Percentiles rank a stretch among this genome's conserved stretches.
Conservation (phyloP, 2,888 invertebrate genomes). For the Dyspetes luteomarginatus region DNA sequence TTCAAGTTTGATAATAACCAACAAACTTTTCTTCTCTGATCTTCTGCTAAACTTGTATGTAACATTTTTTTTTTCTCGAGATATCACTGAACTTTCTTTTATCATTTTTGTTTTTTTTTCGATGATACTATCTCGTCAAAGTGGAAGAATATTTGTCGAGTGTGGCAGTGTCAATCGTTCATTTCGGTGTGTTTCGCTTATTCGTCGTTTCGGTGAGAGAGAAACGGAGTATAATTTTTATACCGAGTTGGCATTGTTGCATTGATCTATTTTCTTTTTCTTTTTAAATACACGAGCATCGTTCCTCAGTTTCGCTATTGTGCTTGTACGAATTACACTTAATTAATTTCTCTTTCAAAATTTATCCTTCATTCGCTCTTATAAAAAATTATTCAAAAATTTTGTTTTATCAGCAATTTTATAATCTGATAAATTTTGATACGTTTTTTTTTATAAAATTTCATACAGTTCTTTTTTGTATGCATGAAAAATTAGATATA, state of each 20-base stretch:
- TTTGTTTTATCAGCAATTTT: neutral
- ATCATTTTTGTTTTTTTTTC: constrained; percentile 37
- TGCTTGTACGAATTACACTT: constrained; percentile 47
- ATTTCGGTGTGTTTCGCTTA: constrained; percentile 52
- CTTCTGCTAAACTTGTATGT: constrained; percentile 58
- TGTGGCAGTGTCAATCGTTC: constrained; percentile 45
- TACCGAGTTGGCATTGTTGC: constrained; percentile 18
- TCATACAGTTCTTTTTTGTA: neutral
- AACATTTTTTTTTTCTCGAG: constrained; percentile 58
- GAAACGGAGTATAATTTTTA: constrained; percentile 18
- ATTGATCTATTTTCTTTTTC: constrained; percentile 47
- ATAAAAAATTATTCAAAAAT: neutral
- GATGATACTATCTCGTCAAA: constrained; percentile 60
- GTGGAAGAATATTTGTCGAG: constrained; percentile 59
- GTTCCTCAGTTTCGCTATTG: constrained; percentile 2
- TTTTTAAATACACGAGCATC: constrained; percentile 36
- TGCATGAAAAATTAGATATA: neutral
- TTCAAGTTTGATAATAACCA: constrained; percentile 67
- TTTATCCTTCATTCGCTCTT: neutral
- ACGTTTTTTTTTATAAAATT: neutral
- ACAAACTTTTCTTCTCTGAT: constrained; percentile 58
- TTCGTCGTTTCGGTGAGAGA: constrained; percentile 48
- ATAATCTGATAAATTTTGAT: neutral
- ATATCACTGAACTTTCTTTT: constrained; percentile 56
- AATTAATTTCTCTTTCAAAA: no score